Conservation (phyloP, 2,797 vertebrate genomes). For the Lithobates pipiens region DNA sequence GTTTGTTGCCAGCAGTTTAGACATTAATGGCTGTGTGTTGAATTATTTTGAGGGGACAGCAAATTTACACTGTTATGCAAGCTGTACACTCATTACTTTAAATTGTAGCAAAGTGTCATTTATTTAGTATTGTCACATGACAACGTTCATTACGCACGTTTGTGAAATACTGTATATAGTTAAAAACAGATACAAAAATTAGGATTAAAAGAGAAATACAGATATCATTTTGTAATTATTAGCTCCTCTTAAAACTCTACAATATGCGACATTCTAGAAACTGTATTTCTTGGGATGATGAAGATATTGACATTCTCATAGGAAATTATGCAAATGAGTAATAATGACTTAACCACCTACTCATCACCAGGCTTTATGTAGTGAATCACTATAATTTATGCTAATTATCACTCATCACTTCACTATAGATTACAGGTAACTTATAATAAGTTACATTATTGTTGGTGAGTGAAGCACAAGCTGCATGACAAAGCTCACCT, state of each 20-base stretch:
- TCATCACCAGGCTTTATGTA: neutral
- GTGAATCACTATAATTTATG: slow-evolving; percentile 35
- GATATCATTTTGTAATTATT: neutral
- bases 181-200: too few relatives aligned
- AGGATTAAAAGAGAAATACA: too few relatives aligned
- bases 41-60: too few relatives aligned
- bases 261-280: neutral
- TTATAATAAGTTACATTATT: slow-evolving; percentile 1
- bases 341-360: slow-evolving; percentile 37
- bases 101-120: too few relatives aligned
- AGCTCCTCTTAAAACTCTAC: neutral
- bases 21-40: too few relatives aligned
- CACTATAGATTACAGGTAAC: slow-evolving; percentile 30
- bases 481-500: neutral
- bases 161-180: too few relatives aligned
- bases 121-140: too few relatives aligned
- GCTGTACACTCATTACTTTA: too few relatives aligned
- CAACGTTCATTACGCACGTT: too few relatives aligned
- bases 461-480: neutral
- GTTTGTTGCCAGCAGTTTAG: too few relatives aligned
- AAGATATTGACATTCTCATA: slow-evolving; percentile 27
- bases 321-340: slow-evolving; percentile 27
- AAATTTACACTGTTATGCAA: too few relatives aligned
- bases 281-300: neutral
- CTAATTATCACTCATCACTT: neutral